A percentile compares a stretch with the other conserved stretches of the same genome.
These are phyloP conservation scores for Etia nguti DNA, from an alignment of 2,113 vertebrate species.

Conservation along the genomic window DNA sequence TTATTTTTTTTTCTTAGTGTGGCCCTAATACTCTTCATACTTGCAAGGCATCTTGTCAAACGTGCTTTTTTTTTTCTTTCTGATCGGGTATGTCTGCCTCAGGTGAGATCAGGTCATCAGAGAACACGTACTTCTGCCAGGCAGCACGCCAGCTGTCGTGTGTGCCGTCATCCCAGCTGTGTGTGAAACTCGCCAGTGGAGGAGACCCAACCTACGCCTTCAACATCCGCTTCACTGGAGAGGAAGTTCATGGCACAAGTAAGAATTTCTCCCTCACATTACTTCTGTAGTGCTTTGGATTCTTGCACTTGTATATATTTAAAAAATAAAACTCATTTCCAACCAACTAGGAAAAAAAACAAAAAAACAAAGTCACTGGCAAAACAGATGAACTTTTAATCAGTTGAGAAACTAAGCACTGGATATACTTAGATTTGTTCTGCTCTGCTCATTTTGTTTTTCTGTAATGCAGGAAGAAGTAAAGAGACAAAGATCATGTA, in stretches of 20 bases:
- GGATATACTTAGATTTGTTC: not conserved
- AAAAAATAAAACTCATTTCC: too few species aligned
- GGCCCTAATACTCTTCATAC: not conserved
- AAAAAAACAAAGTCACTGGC: not conserved
- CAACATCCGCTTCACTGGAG: conserved; percentile 97
- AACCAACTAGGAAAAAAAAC: not conserved
- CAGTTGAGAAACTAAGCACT: not conserved
- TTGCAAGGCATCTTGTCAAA: not conserved
- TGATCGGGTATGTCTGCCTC: not conserved
- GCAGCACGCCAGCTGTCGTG: conserved; percentile 90
- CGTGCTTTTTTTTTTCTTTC: not conserved
- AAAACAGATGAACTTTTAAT: not conserved
- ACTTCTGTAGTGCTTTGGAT: not conserved
- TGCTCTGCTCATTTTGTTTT: not conserved
- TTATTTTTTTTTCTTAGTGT: not conserved
- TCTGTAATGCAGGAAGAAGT: not conserved
- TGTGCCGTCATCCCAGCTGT: conserved; percentile 91
- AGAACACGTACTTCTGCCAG: conserved; percentile 97
- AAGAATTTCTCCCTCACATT: conserved; percentile 44
- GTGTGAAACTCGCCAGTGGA: conserved; percentile 92
- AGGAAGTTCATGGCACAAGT: conserved; percentile 98
- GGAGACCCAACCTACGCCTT: conserved; percentile 96
- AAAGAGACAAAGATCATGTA: not conserved
- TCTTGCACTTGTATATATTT: not conserved
- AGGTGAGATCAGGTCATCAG: conserved; percentile 90